Percentiles rank a stretch among this genome's conserved stretches.
Conservation (phyloP, 2,888 invertebrate genomes). For the Apotomis capreana region DNA sequence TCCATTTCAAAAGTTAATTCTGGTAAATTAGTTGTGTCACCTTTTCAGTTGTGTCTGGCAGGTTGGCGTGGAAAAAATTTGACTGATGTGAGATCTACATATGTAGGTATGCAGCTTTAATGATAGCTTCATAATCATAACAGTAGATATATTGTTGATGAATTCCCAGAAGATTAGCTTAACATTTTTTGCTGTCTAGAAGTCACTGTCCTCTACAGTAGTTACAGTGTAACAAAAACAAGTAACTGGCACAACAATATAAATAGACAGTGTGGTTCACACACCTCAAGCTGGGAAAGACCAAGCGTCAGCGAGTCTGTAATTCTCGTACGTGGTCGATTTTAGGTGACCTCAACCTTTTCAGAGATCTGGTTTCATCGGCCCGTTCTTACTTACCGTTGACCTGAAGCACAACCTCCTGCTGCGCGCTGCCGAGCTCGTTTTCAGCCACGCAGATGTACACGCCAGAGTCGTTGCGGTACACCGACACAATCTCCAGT, state of each 20-base stretch:
- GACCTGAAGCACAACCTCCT: slow-evolving; percentile 88
- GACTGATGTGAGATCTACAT: background rate
- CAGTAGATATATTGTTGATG: too few relatives aligned
- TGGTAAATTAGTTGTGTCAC: background rate
- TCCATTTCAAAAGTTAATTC: background rate
- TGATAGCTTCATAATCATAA: too few relatives aligned
- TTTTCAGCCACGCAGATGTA: slow-evolving; percentile 95
- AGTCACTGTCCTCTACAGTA: background rate
- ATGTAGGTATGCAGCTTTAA: background rate
- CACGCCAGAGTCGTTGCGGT: slow-evolving; percentile 91
- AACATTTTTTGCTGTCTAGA: too few relatives aligned
- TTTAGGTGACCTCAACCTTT: too few relatives aligned
- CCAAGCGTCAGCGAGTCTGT: too few relatives aligned
- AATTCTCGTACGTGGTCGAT: too few relatives aligned
- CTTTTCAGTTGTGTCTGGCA: background rate
- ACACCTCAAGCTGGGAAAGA: too few relatives aligned
- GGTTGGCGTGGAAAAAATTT: background rate
- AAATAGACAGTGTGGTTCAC: too few relatives aligned
- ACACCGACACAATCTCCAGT: slow-evolving; percentile 91
- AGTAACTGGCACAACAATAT: too few relatives aligned
- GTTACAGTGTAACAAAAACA: too few relatives aligned
- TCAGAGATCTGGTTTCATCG: too few relatives aligned
- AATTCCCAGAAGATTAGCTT: too few relatives aligned
- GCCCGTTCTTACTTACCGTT: slow-evolving; percentile 84
- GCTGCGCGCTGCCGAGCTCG: slow-evolving; percentile 86